Percentiles rank a stretch among this genome's conserved stretches.
Conservation (phyloP, 2,888 invertebrate species). For the Eumacrocentrus americanus region DNA sequence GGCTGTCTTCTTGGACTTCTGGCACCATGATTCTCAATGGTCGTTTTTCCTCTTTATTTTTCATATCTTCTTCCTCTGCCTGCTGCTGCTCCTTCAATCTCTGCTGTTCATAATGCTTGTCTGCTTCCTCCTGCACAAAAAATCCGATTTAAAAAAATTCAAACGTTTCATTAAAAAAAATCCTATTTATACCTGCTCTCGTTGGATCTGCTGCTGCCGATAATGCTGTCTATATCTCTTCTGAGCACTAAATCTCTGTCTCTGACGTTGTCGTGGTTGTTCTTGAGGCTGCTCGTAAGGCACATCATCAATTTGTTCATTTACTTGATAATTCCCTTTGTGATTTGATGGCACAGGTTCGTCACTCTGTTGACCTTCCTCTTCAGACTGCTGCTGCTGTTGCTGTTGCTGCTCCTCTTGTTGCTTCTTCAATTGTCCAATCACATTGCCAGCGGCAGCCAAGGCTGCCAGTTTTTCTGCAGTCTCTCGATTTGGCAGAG, state of each 20-base stretch:
- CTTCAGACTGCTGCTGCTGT: conserved; percentile 37
- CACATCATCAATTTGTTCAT: conserved; percentile 44
- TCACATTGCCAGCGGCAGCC: conserved; percentile 66
- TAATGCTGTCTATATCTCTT: conserved; percentile 30
- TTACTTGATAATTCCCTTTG: conserved; percentile 45
- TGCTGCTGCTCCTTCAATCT: conserved; percentile 25
- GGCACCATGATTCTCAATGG: conserved; percentile 64
- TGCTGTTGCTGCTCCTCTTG: conserved; percentile 43
- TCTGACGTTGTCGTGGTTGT: conserved; percentile 36
- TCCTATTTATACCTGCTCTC: conserved; percentile 30
- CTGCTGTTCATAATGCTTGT: conserved; percentile 35
- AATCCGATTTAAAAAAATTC: too few relatives aligned
- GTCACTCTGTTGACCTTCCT: conserved; percentile 38
- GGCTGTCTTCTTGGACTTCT: conserved; percentile 58
- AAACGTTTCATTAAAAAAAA: not conserved
- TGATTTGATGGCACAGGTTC: conserved; percentile 49
- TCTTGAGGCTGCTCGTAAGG: conserved; percentile 53
- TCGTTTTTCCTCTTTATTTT: conserved; percentile 44
- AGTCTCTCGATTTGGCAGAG: conserved; percentile 69
- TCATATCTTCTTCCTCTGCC: conserved; percentile 24
- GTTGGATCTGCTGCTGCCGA: conserved; percentile 34
- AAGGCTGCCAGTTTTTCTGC: conserved; percentile 68
- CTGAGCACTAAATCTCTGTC: conserved; percentile 25
- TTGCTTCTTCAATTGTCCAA: conserved; percentile 54
- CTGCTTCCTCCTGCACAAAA: conserved; percentile 30